Base-by-base conservation (phyloP, 2,113 vertebrate genomes). In the Pelmatolapia mariae region DNA sequence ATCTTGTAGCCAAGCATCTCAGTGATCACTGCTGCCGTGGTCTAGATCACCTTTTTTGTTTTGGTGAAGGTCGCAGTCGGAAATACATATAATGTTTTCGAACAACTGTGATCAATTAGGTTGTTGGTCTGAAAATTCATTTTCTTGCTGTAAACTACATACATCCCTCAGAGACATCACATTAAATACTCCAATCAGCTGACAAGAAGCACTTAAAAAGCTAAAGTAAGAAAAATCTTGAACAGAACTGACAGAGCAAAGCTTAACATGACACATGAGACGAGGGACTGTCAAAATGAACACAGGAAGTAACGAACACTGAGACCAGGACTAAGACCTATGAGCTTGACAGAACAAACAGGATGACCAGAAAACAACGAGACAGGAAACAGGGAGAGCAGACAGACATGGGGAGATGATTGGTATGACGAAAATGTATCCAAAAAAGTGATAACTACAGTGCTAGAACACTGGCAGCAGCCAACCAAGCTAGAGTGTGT, bases 111-210 rank as follows among this genome's bases (percentile, higher is more conserved):
- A 45, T 12, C 9, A 47, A 4, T 45, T 76, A 47, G 15, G 6
- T 29, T 45, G 13, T 43, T 82, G 45, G 26, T 66, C 45, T 82
- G 22, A 78, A 59, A 85, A 85, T 57, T 85, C 36, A 82, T 85
- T 84, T 84, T 57, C 16, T 83, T 63, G 82, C 85, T 56, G 85
- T 54, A 54, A 45, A 68, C 9, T 38, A 61, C 63, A 76, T 45
- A 47, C 73, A 7, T 3, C 12, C 61, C 33, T 84, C 43, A 63
- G 43, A 24, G 50, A 38, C 1, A 7, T 82, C 47, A 56, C 59
- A 12, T 24, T 80, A 89, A 86, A 57, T 31, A 38, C 63, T 82
- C 54, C 71, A 50, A 73, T 79, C 63, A 78, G 24, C 56, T 43
- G 76, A 63, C 33, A 80, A 6, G 24, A 81, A 38, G 16, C 29